Evolutionary conservation across 2,888 invertebrate species (phyloP).

Genomic region (Oscheius onirici): DNA sequence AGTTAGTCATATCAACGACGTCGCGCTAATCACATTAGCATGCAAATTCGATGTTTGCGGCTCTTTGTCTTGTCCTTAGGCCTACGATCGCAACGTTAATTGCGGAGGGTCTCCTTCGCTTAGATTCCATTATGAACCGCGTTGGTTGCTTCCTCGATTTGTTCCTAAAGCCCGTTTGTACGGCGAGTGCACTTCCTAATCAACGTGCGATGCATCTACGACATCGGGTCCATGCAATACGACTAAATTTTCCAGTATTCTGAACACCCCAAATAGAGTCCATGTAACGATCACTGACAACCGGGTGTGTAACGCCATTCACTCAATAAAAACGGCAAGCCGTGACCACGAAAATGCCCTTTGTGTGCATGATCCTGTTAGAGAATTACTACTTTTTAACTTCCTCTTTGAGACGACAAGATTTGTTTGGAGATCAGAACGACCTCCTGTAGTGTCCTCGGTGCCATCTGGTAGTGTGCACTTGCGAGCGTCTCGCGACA

Average conservation of each 20-base stretch:
- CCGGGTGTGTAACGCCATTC: constrained; percentile 9
- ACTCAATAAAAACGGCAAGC: background rate
- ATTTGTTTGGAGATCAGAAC: background rate
- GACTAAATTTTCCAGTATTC: constrained; percentile 16
- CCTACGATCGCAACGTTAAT: constrained; percentile 30
- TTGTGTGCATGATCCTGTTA: constrained; percentile 14
- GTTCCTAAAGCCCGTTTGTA: constrained; percentile 23
- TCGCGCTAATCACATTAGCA: constrained; percentile 31
- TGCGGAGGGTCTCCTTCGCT: constrained; percentile 23
- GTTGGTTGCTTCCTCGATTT: constrained; percentile 25
- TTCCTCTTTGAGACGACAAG: background rate
- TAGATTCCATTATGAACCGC: constrained; percentile 33
- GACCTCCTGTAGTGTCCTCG: constrained; percentile 12
- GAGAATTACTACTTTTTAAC: background rate
- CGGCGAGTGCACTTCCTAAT: constrained; percentile 28
- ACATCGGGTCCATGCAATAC: background rate
- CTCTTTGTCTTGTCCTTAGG: constrained; percentile 1
- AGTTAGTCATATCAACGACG: constrained; percentile 30
- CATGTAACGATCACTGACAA: background rate
- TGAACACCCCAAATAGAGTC: background rate
- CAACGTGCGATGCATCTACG: constrained; percentile 17
- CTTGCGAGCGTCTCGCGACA: constrained; percentile 5
- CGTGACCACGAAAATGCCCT: constrained; percentile 9
- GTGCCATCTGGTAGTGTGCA: constrained; percentile 27
- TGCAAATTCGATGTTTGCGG: constrained; percentile 25